phyloP scores from a whole-genome alignment of 2,113 vertebrate genomes.

The Melospiza georgiana region DNA sequence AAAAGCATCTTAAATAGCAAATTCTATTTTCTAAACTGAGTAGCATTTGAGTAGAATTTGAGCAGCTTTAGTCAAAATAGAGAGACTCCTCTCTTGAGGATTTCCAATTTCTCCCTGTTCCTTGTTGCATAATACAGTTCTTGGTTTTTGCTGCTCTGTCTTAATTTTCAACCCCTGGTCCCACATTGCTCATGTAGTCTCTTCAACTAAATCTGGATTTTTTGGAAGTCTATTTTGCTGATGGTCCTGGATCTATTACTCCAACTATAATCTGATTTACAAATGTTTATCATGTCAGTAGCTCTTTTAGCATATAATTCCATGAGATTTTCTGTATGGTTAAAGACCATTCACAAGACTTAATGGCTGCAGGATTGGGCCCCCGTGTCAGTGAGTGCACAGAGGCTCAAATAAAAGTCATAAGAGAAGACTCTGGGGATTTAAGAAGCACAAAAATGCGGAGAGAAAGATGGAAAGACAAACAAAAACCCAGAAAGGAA shows the following conservation, averaged over 20 bases:
- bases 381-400: not conserved
- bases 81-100: not conserved
- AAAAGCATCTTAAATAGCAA: not conserved
- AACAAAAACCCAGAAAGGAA: not conserved
- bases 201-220: not conserved
- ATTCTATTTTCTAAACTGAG: no score
- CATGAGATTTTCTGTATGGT: not conserved
- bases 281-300: not conserved
- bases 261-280: not conserved
- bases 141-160: not conserved
- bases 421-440: not conserved
- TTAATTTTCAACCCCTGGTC: not conserved
- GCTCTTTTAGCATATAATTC: not conserved
- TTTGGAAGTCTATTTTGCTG: not conserved
- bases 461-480: conserved; percentile 42
- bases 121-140: not conserved
- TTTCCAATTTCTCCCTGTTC: not conserved
- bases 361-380: not conserved
- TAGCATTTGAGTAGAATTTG: not conserved
- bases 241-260: not conserved
- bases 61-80: not conserved
- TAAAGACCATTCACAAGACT: not conserved
- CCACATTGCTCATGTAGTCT: not conserved
- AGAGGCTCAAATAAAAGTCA: not conserved
- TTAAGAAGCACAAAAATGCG: conserved; percentile 19